Base-by-base conservation (phyloP, 2,113 vertebrate genomes). In the Corythornis madagascariensis region DNA sequence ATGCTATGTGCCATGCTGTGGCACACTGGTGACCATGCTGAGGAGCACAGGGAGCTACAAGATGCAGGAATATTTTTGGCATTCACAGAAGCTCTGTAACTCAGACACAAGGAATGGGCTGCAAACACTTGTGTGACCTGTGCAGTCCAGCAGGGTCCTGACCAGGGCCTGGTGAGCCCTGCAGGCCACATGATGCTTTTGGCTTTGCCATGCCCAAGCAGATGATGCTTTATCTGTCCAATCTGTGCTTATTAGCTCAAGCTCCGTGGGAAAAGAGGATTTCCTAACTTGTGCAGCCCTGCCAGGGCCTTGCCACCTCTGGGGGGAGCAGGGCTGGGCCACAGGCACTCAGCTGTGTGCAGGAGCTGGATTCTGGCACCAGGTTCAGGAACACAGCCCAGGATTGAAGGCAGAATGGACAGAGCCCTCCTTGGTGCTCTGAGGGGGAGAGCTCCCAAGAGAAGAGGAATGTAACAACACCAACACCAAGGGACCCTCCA, bases 121-220 rank as follows among this genome's bases (percentile, higher is more conserved):
- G 38, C 0, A 0, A 85, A 40, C 16, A 3, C 12, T 15, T 52
- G 65, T 28, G 53, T 71, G 47, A 31, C 42, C 38, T 42, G 20
- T 3, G 0, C 13, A 40, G 48, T 40, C 6, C 4, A 45, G 35
- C 64, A 19, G 24, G 20, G 33, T 76, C 35, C 18, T 65, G 29
- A 29, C 18, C 21, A 14, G 52, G 40, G 33, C 28, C 35, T 71
- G 55, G 14, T 11, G 16, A 76, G 47, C 20, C 21, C 35, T 9
- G 26, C 45, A 48, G 69, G 25, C 38, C 59, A 38, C 21, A 5
- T 1, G 5, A 52, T 20, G 55, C 59, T 79, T 88, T 40, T 24
- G 42, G 55, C 42, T 93, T 45, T 7, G 21, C 0, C 0, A 2
- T 4, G 5, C 42, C 67, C 15, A 0, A 16, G 18, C 55, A 19